Base-by-base conservation (phyloP, 2,888 invertebrate species). In the Pemphredon lugubris region DNA sequence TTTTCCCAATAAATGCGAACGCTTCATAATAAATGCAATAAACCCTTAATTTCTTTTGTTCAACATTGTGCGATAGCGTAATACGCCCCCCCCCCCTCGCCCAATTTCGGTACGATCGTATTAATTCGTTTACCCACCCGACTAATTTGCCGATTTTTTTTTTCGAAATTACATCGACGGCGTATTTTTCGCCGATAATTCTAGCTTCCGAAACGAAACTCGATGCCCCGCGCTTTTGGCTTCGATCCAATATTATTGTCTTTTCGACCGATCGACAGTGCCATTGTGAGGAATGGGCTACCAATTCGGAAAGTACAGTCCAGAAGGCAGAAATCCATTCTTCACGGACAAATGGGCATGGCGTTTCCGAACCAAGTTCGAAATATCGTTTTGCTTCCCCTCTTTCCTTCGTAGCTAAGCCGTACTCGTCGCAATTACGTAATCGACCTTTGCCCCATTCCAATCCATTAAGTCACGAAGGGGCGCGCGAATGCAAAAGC, bases 391-490 rank as follows among this genome's bases (percentile, higher is more conserved):
- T 45, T 16, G 11, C 23, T 44, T 47, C 14, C 26, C 37, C 32
- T 32, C 44, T 45, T 60, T 53, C 32, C 54, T 64, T 45, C 9
- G 40, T 50, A 44, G 44, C 61, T 57, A 47, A 59, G 65, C 32
- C 55, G 68, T 65, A 69, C 65, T 78, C 61, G 45, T 50, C 48
- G 77, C 79, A 84, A 84, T 84, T 83, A 84, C 77, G 75, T 81
- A 77, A 75, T 83, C 76, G 81, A 75, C 71, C 82, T 81, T 76
- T 69, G 74, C 70, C 77, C 75, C 74, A 75, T 82, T 74, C 73
- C 79, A 77, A 79, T 79, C 77, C 77, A 81, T 83, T 77, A 73
- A 75, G 61, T 70, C 75, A 63, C 70, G 66, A 63, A 80, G 64
- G 73, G 80, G 71, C 65, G 68, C 58, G 64, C 59, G 59, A 72